A percentile compares a stretch with the other conserved stretches of the same genome.
Evolutionary conservation across 1,140 invertebrate genomes (phyloP).

Genomic region (Tachypleus tridentatus): DNA sequence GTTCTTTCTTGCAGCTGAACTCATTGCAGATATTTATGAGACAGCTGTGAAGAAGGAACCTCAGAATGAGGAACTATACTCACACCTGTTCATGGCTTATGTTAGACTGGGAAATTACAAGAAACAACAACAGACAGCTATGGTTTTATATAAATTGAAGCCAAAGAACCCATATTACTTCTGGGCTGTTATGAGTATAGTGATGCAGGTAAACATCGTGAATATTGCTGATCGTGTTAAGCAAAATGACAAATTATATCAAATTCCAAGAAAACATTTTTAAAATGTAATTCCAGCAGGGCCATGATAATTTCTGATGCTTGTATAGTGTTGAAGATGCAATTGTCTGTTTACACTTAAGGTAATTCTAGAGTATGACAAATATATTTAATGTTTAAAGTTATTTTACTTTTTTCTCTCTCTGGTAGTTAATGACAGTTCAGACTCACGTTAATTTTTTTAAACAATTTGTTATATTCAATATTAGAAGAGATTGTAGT

Average conservation of each 20-base stretch:
- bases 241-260: too few species aligned
- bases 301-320: too few species aligned
- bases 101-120: constrained; percentile 80
- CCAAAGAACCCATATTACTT: constrained; percentile 95
- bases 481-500: not conserved
- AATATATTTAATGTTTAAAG: constrained; percentile 8
- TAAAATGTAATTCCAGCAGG: too few species aligned
- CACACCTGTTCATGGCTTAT: constrained; percentile 90
- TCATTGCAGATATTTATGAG: constrained; percentile 73
- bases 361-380: not conserved
- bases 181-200: constrained; percentile 92
- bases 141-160: constrained; percentile 76
- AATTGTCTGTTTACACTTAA: too few species aligned
- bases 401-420: constrained; percentile 5
- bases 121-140: constrained; percentile 77
- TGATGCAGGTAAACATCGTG: constrained; percentile 59
- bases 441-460: constrained; percentile 1
- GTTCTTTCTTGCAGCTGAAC: constrained; percentile 53
- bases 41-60: constrained; percentile 72
- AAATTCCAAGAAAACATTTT: too few species aligned
- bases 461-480: not conserved
- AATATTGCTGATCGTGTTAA: too few species aligned
- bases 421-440: too few species aligned
- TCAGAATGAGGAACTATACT: constrained; percentile 78
- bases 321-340: too few species aligned